These are phyloP conservation scores for Drosophila meridiana DNA, from an alignment of 2,888 invertebrate species.

Conservation along the genomic window DNA sequence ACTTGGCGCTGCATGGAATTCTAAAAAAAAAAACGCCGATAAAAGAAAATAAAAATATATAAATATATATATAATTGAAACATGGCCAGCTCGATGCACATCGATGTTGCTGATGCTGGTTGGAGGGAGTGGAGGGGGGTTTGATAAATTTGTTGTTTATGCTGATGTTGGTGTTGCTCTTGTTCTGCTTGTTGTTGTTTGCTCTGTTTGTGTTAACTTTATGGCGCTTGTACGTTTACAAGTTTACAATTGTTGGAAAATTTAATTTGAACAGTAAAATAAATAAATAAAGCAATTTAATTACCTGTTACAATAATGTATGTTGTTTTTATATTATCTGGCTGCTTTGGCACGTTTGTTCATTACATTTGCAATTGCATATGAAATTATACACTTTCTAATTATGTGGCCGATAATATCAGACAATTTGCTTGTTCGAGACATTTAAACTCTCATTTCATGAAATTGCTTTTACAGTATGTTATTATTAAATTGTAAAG, in stretches of 20 bases:
- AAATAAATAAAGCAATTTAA: slow-evolving; percentile 48
- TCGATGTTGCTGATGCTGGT: slow-evolving; percentile 15
- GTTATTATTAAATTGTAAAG: not conserved
- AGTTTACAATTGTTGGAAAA: slow-evolving; percentile 47
- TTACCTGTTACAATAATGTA: slow-evolving; percentile 33
- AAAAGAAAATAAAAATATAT: slow-evolving; percentile 36
- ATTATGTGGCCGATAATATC: slow-evolving; percentile 3
- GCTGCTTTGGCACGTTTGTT: not conserved
- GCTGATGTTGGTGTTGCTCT: slow-evolving; percentile 6
- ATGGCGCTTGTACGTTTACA: slow-evolving; percentile 38
- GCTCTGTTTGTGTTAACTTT: slow-evolving; percentile 36
- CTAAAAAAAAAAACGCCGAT: slow-evolving; percentile 23
- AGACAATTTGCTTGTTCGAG: not conserved
- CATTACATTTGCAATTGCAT: not conserved
- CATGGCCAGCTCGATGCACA: slow-evolving; percentile 43
- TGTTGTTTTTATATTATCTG: slow-evolving; percentile 5
- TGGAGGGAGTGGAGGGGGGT: not conserved
- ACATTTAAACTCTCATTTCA: slow-evolving; percentile 3
- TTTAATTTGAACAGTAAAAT: slow-evolving; percentile 44
- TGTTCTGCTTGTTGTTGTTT: slow-evolving; percentile 15
- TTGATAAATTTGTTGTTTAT: slow-evolving; percentile 11
- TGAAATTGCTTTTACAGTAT: not conserved
- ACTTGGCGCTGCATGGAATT: slow-evolving; percentile 13
- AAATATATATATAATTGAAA: slow-evolving; percentile 50
- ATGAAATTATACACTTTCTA: slow-evolving; percentile 1